Evolutionary conservation across 2,888 invertebrate species (phyloP), one percentile per base, ranked within the genome.

Genomic region (Harpagoxenus sublaevis): DNA sequence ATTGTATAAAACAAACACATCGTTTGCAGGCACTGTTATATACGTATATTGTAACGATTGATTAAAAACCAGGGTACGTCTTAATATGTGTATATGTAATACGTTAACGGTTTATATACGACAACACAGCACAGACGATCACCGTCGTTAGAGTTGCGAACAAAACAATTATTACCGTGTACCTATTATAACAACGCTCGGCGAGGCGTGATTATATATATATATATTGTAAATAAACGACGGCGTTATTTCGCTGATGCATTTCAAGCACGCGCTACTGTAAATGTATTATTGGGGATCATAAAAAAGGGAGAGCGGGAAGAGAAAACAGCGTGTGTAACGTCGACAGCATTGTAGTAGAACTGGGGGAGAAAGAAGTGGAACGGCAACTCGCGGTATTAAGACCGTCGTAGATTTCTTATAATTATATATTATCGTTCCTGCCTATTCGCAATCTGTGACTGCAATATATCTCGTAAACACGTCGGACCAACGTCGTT

Each of bases 401-500:
- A 92, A 23, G 85, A 88, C 87, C 89, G 88, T 88, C 83, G 77
- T 91, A 92, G 86, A 82, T 78, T 89, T 83, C 86, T 87, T 84
- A 78, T 89, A 35, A 35, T 35, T 35, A 35, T 23, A 23, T 90
- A 88, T 89, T 78, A 79, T 86, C 84, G 89, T 89, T 90, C 91
- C 89, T 88, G 90, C 91, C 88, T 91, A 89, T 90, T 86, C 68
- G 84, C 70, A 89, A 90, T 86, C 88, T 87, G 89, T 90, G 87
- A 90, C 89, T 91, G 90, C 90, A 89, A 91, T 89, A 89, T 35
- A 35, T 91, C 86, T 88, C 84, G 86, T 88, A 89, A 91, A 92
- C 86, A 91, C 87, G 88, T 92, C 89, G 92, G 93, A 92, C 92
- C 92, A 92, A 92, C n/a, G 90, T 92, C 90, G 89, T 90, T 90